Percentiles rank a stretch among this genome's conserved stretches.
These are phyloP conservation scores for Archips crataeganus DNA, from an alignment of 2,888 invertebrate genomes.

Conservation along the genomic window DNA sequence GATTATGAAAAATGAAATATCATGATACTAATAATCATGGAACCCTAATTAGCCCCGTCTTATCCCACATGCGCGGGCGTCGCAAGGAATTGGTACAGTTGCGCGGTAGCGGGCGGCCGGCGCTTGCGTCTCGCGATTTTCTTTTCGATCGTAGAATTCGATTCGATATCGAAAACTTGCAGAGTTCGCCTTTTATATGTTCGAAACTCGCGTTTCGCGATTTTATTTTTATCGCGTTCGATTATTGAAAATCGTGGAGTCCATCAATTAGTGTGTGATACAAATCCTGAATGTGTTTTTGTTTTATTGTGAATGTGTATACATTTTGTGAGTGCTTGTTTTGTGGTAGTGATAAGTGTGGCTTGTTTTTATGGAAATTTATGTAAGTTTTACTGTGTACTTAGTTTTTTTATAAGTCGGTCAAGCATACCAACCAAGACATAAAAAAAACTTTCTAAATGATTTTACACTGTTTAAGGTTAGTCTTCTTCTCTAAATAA, in stretches of 20 bases:
- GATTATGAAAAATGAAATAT: neutral
- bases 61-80: slow-evolving; percentile 52
- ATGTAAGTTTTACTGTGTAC: slow-evolving; percentile 13
- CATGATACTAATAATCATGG: neutral
- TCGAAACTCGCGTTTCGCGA: slow-evolving; percentile 53
- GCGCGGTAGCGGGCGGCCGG: slow-evolving; percentile 66
- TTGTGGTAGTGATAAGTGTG: slow-evolving; percentile 17
- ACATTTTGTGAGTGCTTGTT: slow-evolving; percentile 10
- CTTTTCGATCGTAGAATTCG: slow-evolving; percentile 2
- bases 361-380: slow-evolving; percentile 2
- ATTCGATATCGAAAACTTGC: slow-evolving; percentile 8
- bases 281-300: slow-evolving; percentile 11
- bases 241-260: neutral
- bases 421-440: no score
- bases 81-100: slow-evolving; percentile 74
- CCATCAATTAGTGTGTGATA: neutral
- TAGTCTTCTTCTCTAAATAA: neutral
- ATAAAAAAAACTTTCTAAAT: no score
- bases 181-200: neutral
- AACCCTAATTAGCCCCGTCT: slow-evolving; percentile 36
- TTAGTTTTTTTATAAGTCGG: no score
- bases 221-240: slow-evolving; percentile 6
- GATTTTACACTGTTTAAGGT: no score
- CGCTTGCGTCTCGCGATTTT: slow-evolving; percentile 60
- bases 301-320: slow-evolving; percentile 2